Base-by-base conservation (phyloP, 2,113 vertebrate species). In the Progne subis region DNA sequence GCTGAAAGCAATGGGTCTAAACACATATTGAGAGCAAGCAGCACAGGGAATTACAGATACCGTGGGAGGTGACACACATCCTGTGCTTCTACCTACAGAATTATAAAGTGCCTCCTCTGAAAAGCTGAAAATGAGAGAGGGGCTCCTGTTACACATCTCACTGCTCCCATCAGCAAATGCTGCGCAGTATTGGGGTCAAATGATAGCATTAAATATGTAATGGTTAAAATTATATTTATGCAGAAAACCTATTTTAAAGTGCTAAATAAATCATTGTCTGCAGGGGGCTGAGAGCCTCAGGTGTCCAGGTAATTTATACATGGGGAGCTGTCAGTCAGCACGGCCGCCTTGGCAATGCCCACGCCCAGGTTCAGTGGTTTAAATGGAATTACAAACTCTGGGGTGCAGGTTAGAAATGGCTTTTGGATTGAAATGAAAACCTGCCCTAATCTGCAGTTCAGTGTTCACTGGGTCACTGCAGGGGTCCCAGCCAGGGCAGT, bases 1-100 rank as follows among this genome's bases (percentile, higher is more conserved):
- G 90, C 98, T 98, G 97, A 99, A 98, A 92, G 98, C 98, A 77
- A 99, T 82, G 3, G 99, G 99, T 82, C 99, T 99, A 50, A 84
- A 96, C 82, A 85, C 55, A 78, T 3, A 89, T 15, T 67, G 70
- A 93, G 46, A 34, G 25, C 34, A 55, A 65, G 26, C 26, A 70
- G 52, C 29, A 60, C 12, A 5, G 21, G 32, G 4, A 46, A 11
- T 32, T 28, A 52, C 23, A 77, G 7, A 2, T 1, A 0, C 2
- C 5, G 17, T 3, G 24, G 34, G n/a, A 46, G 16, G 31, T 47
- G 68, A 31, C 5, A 26, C 47, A 44, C 52, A 21, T 28, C 43
- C 50, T 5, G 0, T 10, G 25, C 3, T 21, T 81, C 25, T 12
- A 12, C 11, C 3, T 1, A 14, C 13, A 14, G 29, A 37, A 46